phyloP scores from a whole-genome alignment of 2,888 invertebrate species.

The Piscicola geometra region DNA sequence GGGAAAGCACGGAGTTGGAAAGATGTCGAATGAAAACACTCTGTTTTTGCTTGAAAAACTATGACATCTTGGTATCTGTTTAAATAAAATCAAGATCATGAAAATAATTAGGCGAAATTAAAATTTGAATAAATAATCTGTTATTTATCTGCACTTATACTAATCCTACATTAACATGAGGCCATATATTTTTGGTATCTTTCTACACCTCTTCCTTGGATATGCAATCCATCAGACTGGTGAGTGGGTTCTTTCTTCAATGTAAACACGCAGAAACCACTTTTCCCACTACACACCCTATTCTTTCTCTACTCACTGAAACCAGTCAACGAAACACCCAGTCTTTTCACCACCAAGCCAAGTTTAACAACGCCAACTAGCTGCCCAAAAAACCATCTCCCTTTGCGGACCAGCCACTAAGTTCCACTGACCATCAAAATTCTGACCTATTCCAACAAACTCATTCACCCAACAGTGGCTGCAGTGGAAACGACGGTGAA shows the following conservation, averaged over 20 bases:
- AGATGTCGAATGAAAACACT: too few species aligned
- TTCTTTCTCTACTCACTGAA: too few species aligned
- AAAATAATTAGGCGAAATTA: background rate
- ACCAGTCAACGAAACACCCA: background rate
- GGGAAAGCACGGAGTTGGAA: too few species aligned
- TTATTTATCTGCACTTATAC: background rate
- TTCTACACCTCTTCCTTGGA: too few species aligned
- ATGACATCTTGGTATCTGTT: background rate
- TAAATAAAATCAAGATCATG: background rate
- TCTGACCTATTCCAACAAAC: background rate
- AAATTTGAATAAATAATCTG: background rate
- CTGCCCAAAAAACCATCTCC: background rate
- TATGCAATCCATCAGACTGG: too few species aligned
- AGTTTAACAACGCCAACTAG: background rate
- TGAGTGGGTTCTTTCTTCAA: too few species aligned
- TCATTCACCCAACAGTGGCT: too few species aligned
- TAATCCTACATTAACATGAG: too few species aligned
- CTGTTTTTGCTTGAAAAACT: too few species aligned
- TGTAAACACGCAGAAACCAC: too few species aligned
- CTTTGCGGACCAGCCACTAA: background rate
- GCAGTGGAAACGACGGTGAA: conserved; percentile 1
- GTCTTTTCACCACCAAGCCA: background rate
- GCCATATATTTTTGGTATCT: too few species aligned
- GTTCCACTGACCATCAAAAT: background rate
- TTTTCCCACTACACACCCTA: too few species aligned